Evolutionary conservation across 2,888 invertebrate genomes (phyloP), one percentile per base, ranked within the genome.

Genomic region (Coelopa pilipes): DNA sequence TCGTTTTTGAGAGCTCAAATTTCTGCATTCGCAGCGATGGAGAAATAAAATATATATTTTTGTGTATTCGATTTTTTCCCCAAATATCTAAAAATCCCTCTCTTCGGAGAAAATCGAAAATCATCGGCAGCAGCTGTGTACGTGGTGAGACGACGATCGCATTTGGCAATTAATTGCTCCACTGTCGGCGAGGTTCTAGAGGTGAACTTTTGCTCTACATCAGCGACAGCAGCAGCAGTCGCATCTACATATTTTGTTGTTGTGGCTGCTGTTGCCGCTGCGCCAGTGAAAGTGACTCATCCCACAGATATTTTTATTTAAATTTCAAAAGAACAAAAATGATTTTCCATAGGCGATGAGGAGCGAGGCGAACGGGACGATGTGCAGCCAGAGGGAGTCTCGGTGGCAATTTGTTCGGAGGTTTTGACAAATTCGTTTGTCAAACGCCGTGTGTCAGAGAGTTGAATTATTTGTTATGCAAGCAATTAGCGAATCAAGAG

Each of bases 351-450:
- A 45, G 46, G 46, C 34, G 7, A 34, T 4, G 7, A 7, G 34
- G 34, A n/a, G n/a, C n/a, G n/a, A n/a, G n/a, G n/a, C n/a, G n/a
- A 49, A 47, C 46, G 45, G 68, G 60, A 46, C 46, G 49, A 45
- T 21, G 11, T 45, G 60, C 60, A 34, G 65, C 53, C 46, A 62
- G 53, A 55, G 50, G 65, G 65, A 65, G 53, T 21, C 34, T 63
- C 45, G 24, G 63, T 46, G 82, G 80, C 79, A 81, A 81, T 82
- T 74, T 76, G 75, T 74, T 72, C 66, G 71, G 65, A 70, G 49
- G 47, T 46, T 5, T 34, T n/a, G 34, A 68, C 53, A 45, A 57
- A 68, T 68, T 68, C 45, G 24, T 55, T 68, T 68, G 34, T n/a
- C 45, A 34, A 47, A 34, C 57, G 55, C 45, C 55, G 46, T 13